Conservation (phyloP, 2,888 invertebrate species). For the Acanthosepion pharaonis region DNA sequence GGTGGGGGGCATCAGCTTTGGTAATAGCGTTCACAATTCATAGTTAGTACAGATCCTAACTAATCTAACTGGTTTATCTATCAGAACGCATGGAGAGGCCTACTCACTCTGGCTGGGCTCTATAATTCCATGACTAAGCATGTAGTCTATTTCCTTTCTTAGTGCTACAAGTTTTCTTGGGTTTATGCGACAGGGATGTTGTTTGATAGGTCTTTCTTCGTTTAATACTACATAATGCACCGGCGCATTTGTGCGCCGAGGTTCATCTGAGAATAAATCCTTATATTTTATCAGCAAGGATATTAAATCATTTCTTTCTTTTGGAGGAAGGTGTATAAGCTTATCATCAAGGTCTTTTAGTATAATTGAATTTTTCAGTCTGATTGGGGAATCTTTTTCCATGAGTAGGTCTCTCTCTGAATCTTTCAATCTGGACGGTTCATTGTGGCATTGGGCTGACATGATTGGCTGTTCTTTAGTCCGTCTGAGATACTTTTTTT, state of each 20-base stretch:
- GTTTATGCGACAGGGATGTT: constrained; percentile 49
- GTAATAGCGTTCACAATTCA: constrained; percentile 50
- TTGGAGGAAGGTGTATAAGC: not conserved
- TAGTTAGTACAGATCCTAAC: constrained; percentile 49
- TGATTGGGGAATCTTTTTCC: not conserved
- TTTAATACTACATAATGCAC: constrained; percentile 49
- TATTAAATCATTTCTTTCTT: not conserved
- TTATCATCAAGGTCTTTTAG: not conserved
- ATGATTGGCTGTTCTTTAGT: not conserved
- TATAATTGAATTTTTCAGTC: not conserved
- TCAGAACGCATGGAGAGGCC: constrained; percentile 46
- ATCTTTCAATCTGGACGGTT: not conserved
- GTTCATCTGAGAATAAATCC: constrained; percentile 49
- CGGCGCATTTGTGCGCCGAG: constrained; percentile 38
- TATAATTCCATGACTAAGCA: constrained; percentile 59
- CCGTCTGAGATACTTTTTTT: not conserved
- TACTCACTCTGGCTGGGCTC: constrained; percentile 54
- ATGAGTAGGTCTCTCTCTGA: too few species aligned
- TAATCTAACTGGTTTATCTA: constrained; percentile 36
- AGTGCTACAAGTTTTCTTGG: constrained; percentile 49
- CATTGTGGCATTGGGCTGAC: too few species aligned
- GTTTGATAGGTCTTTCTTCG: constrained; percentile 46
- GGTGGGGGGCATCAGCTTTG: constrained; percentile 49
- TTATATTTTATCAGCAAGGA: not conserved
- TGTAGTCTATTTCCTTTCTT: constrained; percentile 53